Conservation (phyloP, 2,113 vertebrate species). For the Takifugu bimaculatus region DNA sequence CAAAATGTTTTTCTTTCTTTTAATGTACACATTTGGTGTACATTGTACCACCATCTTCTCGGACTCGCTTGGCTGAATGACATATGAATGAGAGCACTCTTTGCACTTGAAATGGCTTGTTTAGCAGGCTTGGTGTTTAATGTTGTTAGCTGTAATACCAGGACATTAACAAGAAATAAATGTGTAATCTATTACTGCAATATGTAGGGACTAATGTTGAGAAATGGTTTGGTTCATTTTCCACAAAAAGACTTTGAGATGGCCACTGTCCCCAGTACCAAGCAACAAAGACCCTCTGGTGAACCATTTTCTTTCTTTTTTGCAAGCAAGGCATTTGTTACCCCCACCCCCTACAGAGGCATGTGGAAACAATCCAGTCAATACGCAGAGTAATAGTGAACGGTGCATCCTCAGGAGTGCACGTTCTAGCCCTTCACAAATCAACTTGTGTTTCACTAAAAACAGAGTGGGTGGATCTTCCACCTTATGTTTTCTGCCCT, state of each 20-base stretch:
- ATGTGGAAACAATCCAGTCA: slow-evolving; percentile 29
- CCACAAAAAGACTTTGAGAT: no score
- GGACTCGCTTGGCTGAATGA: no score
- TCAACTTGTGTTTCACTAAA: slow-evolving; percentile 34
- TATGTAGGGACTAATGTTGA: no score
- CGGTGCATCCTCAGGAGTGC: slow-evolving; percentile 38
- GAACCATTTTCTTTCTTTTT: neutral
- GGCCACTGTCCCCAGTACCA: neutral
- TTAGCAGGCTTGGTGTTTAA: no score
- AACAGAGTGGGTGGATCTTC: neutral
- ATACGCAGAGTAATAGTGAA: slow-evolving; percentile 40
- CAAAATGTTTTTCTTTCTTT: no score
- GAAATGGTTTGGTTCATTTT: neutral
- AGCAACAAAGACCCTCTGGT: neutral
- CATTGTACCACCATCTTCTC: no score
- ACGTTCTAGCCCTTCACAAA: slow-evolving; percentile 72
- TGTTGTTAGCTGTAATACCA: no score
- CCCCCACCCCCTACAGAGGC: neutral
- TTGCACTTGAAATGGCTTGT: no score
- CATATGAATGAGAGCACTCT: no score
- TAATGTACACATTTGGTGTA: no score
- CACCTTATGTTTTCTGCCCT: neutral
- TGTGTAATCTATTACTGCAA: no score
- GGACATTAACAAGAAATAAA: no score
- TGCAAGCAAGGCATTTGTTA: neutral